phyloP scores from a whole-genome alignment of 1,140 invertebrate species.

The Pseudobourletiella spinata region DNA sequence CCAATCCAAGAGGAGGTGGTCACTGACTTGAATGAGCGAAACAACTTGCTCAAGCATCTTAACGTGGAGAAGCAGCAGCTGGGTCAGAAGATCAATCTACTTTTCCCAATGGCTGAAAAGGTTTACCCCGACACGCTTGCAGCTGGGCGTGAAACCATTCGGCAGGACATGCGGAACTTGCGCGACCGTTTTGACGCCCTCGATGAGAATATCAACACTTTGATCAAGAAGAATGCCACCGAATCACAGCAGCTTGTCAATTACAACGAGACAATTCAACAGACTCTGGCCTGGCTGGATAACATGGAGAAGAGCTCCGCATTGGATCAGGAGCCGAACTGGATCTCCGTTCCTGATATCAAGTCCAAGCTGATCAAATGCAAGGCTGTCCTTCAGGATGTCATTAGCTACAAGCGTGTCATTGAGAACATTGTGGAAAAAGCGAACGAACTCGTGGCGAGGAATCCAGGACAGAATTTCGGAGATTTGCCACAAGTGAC shows the following conservation, averaged over 20 bases:
- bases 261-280: conserved; percentile 74
- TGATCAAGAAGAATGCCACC: conserved; percentile 65
- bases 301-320: conserved; percentile 71
- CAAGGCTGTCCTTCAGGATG: conserved; percentile 79
- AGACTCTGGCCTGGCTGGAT: conserved; percentile 75
- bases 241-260: conserved; percentile 72
- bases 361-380: conserved; percentile 75
- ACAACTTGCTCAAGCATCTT: conserved; percentile 62
- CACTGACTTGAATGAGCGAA: conserved; percentile 48
- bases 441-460: conserved; percentile 56
- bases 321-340: conserved; percentile 55
- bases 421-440: conserved; percentile 84
- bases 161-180: conserved; percentile 65
- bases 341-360: conserved; percentile 71
- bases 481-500: conserved; percentile 57
- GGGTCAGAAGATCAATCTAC: conserved; percentile 59
- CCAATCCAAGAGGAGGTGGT: conserved; percentile 45
- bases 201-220: conserved; percentile 64
- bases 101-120: conserved; percentile 70
- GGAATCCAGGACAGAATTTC: conserved; percentile 41
- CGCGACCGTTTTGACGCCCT: conserved; percentile 74
- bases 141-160: conserved; percentile 74
- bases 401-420: conserved; percentile 75
- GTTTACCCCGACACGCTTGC: conserved; percentile 84
- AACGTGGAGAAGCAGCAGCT: conserved; percentile 73